Evolutionary conservation across 2,113 vertebrate genomes (phyloP).

Genomic region (Bombycilla garrulus): DNA sequence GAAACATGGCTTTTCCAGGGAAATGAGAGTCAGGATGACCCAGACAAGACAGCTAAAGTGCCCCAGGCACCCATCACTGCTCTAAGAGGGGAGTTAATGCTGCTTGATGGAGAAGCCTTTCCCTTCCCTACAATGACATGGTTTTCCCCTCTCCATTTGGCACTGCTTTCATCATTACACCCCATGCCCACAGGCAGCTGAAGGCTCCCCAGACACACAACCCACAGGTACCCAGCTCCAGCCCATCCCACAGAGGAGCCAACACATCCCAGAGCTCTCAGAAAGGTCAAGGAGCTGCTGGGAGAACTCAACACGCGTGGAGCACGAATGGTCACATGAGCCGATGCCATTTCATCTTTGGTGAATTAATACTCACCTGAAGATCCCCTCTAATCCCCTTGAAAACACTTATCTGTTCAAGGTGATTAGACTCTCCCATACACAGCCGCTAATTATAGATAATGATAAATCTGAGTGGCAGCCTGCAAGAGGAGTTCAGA

Average conservation of each 20-base stretch:
- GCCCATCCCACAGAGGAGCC: neutral
- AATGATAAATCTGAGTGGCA: neutral
- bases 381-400: conserved; percentile 37
- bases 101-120: neutral
- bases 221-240: accelerated
- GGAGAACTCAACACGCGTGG: neutral
- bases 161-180: neutral
- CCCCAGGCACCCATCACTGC: neutral
- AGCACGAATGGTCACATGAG: neutral
- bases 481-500: neutral
- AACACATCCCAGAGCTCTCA: neutral
- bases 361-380: neutral
- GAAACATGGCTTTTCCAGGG: neutral
- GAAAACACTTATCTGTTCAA: conserved; percentile 21
- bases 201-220: neutral
- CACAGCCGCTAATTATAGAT: neutral
- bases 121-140: neutral
- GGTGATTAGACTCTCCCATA: conserved; percentile 13
- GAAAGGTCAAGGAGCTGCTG: neutral
- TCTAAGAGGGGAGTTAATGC: neutral
- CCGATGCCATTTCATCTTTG: neutral
- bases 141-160: neutral
- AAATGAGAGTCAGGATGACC: neutral
- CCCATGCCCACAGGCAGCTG: neutral
- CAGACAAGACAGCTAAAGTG: neutral